Evolutionary conservation across 2,888 invertebrate genomes (phyloP).

Genomic region (Orthosia gracilis): DNA sequence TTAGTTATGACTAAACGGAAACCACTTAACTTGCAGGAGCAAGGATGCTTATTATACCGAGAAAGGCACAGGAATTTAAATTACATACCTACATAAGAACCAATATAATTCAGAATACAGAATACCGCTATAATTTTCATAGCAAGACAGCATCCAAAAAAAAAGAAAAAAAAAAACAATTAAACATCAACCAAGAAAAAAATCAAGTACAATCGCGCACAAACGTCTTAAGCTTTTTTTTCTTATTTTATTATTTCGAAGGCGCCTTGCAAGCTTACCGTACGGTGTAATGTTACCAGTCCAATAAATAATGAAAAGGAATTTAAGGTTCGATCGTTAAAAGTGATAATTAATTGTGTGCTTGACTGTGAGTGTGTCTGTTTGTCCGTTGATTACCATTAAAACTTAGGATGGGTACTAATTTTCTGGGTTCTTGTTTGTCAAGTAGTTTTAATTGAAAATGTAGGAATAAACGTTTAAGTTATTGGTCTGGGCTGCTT

Average conservation of each 20-base stretch:
- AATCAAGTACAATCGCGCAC: constrained; percentile 49
- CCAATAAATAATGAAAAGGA: constrained; percentile 67
- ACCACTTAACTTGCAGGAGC: too few relatives aligned
- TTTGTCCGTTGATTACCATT: constrained; percentile 56
- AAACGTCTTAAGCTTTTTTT: constrained; percentile 36
- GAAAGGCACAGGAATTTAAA: constrained; percentile 15
- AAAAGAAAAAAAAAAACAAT: constrained; percentile 15
- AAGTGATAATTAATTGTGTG: constrained; percentile 62
- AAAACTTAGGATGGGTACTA: constrained; percentile 54
- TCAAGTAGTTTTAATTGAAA: constrained; percentile 40
- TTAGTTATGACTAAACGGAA: too few relatives aligned
- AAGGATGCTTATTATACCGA: neutral
- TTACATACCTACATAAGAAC: neutral
- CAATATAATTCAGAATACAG: constrained; percentile 10
- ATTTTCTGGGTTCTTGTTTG: constrained; percentile 50
- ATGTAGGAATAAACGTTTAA: neutral
- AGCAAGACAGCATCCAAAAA: constrained; percentile 1
- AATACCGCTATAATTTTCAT: constrained; percentile 21
- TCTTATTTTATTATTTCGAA: constrained; percentile 52
- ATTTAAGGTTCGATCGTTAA: constrained; percentile 66
- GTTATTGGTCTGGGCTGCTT: neutral
- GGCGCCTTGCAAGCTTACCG: constrained; percentile 44
- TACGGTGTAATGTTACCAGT: constrained; percentile 64
- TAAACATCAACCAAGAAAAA: constrained; percentile 17
- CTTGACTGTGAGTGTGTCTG: constrained; percentile 44